phyloP scores from a whole-genome alignment of 1,140 invertebrate species.

The Nasonia vitripennis region DNA sequence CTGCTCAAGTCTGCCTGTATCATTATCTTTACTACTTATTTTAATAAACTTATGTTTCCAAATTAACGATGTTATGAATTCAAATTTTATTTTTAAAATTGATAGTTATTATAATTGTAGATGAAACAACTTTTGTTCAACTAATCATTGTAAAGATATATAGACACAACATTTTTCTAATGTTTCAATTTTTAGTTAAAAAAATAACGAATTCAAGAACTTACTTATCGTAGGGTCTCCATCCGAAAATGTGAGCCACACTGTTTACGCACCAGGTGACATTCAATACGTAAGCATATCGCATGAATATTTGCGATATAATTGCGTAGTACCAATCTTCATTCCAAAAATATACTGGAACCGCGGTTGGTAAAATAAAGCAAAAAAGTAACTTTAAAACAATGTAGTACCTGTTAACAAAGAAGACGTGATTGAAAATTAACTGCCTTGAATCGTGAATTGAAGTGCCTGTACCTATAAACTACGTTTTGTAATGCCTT shows the following conservation, averaged over 20 bases:
- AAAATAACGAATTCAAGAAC: conserved; percentile 47
- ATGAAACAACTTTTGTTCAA: too few relatives aligned
- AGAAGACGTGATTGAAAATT: neutral
- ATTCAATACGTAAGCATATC: conserved; percentile 79
- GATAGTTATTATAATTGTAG: too few relatives aligned
- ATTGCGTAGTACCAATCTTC: conserved; percentile 76
- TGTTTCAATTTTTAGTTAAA: neutral
- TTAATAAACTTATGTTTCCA: too few relatives aligned
- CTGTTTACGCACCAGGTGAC: conserved; percentile 84
- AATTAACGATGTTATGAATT: too few relatives aligned
- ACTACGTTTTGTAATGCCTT: too few relatives aligned
- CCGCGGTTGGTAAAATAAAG: conserved; percentile 78
- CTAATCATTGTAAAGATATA: too few relatives aligned
- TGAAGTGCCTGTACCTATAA: too few relatives aligned
- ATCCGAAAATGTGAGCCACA: conserved; percentile 80
- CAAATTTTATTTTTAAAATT: too few relatives aligned
- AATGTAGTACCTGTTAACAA: conserved; percentile 73
- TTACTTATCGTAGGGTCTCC: conserved; percentile 80
- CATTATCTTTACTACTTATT: too few relatives aligned
- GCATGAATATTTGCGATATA: conserved; percentile 74
- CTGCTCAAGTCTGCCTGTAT: too few relatives aligned
- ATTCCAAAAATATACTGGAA: conserved; percentile 80
- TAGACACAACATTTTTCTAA: neutral
- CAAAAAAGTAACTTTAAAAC: conserved; percentile 75
- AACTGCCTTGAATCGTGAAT: too few relatives aligned